A percentile compares a stretch with the other conserved stretches of the same genome.
Evolutionary conservation across 2,888 invertebrate genomes (phyloP).

Genomic region (Athalia circularis): DNA sequence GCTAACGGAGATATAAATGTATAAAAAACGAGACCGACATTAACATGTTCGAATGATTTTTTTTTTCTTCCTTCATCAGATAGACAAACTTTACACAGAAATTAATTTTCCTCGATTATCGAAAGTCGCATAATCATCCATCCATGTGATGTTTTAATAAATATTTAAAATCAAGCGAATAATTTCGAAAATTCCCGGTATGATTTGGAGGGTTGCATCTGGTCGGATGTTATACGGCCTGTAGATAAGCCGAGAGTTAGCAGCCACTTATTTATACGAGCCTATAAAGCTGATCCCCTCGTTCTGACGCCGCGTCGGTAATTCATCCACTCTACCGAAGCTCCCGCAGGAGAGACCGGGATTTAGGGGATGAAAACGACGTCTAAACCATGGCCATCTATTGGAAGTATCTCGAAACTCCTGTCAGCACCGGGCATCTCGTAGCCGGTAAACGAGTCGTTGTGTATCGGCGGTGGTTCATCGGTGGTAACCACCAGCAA

Average conservation of each 20-base stretch:
- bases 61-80: no score
- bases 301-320: slow-evolving; percentile 67
- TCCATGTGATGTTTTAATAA: no score
- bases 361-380: slow-evolving; percentile 68
- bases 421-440: slow-evolving; percentile 60
- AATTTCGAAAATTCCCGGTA: no score
- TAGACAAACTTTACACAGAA: no score
- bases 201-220: neutral
- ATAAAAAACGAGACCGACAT: no score
- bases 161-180: no score
- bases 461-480: slow-evolving; percentile 68
- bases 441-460: slow-evolving; percentile 67
- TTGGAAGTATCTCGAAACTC: slow-evolving; percentile 65
- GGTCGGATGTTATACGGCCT: slow-evolving; percentile 10
- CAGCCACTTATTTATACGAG: slow-evolving; percentile 59
- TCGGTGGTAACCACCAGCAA: slow-evolving; percentile 62
- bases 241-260: slow-evolving; percentile 46
- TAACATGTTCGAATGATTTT: no score
- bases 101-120: no score
- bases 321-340: slow-evolving; percentile 65
- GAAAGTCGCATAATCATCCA: no score
- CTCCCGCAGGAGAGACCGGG: slow-evolving; percentile 59
- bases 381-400: slow-evolving; percentile 70
- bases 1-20: no score
- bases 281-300: slow-evolving; percentile 54